Evolutionary conservation across 2,113 vertebrate species (phyloP).

Genomic region (Acrocephalus arundinaceus): DNA sequence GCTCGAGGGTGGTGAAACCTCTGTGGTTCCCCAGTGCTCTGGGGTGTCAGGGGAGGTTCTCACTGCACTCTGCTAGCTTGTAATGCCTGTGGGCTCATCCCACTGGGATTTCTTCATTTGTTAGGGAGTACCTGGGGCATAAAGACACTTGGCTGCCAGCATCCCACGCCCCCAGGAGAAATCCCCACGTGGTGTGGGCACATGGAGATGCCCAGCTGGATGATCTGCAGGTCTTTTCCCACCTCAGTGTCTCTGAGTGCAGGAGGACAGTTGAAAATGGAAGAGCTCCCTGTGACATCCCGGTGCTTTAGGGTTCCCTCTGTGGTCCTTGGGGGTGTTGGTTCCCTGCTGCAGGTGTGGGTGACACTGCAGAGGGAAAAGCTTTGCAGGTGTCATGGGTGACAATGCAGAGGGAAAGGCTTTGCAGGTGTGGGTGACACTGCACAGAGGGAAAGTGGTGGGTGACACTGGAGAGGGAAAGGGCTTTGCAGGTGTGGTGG

Average conservation of each 20-base stretch:
- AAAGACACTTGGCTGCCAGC: neutral
- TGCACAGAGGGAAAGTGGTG: neutral
- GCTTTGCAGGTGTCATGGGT: neutral
- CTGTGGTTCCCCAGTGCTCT: neutral
- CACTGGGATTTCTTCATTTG: rapidly evolving
- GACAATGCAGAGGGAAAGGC: neutral
- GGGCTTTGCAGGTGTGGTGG: neutral
- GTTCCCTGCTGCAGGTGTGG: neutral
- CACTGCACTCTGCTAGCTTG: neutral
- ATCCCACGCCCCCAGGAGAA: neutral
- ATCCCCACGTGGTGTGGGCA: neutral
- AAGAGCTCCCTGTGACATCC: neutral
- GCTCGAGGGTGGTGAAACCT: neutral
- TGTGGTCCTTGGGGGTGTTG: neutral
- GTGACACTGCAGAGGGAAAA: neutral
- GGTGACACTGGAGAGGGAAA: neutral
- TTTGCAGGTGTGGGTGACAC: neutral
- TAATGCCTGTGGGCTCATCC: neutral
- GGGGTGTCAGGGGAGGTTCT: neutral
- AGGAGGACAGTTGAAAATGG: neutral
- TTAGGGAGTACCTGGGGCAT: neutral
- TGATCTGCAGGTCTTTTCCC: neutral
- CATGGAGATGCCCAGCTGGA: neutral
- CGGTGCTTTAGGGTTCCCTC: rapidly evolving
- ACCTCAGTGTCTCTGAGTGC: neutral